These are phyloP conservation scores for Hemiprocne comata DNA, from an alignment of 2,113 vertebrate species.

Conservation along the genomic window DNA sequence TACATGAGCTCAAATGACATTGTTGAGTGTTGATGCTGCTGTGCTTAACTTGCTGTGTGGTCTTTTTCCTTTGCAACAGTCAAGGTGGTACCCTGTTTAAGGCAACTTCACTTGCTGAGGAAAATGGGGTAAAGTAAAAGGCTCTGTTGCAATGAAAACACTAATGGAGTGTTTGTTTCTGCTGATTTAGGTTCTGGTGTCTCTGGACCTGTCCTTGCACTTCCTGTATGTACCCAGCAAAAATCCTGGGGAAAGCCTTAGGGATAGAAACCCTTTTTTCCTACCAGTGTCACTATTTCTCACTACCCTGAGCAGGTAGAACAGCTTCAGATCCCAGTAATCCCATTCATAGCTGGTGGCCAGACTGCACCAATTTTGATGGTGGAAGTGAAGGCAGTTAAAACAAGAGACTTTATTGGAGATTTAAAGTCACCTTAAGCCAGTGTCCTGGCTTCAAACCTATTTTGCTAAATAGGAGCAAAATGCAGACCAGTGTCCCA, in stretches of 20 bases:
- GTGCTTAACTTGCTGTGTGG: neutral
- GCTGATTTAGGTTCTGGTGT: conserved; percentile 44
- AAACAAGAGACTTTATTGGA: neutral
- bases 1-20: fast-evolving
- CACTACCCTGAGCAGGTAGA: neutral
- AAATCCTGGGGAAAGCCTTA: neutral
- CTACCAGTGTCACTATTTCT: neutral
- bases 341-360: neutral
- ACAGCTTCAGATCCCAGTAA: neutral
- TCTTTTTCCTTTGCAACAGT: neutral
- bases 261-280: neutral
- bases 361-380: neutral
- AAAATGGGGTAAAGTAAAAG: neutral
- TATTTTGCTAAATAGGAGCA: neutral
- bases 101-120: neutral
- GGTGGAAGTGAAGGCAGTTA: neutral
- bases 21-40: neutral
- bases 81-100: neutral
- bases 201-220: conserved; percentile 33
- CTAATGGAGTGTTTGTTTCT: conserved; percentile 44
- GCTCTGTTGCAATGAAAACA: neutral
- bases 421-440: neutral
- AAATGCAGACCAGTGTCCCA: neutral
- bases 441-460: neutral
- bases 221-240: neutral